Percentiles rank a stretch among this genome's conserved stretches.
These are phyloP conservation scores for Channallabes apus DNA, from an alignment of 2,797 vertebrate genomes.

Conservation along the genomic window DNA sequence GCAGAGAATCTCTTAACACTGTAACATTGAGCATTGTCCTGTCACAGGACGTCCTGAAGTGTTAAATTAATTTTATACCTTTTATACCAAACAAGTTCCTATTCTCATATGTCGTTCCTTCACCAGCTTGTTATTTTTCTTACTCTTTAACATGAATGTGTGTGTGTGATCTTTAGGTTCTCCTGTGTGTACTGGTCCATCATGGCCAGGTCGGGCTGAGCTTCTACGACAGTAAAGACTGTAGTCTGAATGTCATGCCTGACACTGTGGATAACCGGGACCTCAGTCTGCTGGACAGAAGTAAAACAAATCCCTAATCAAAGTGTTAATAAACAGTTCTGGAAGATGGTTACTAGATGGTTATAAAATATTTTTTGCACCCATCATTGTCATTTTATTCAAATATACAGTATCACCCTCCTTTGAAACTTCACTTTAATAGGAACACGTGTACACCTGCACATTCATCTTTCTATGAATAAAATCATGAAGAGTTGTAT, in stretches of 20 bases:
- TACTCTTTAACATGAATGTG: not conserved
- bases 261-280: constrained; percentile 82
- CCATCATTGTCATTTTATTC: not conserved
- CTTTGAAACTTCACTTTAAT: no score
- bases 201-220: constrained; percentile 81
- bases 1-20: not conserved
- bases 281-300: constrained; percentile 64
- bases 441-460: no score
- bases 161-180: constrained; percentile 68
- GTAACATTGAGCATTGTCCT: not conserved
- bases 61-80: not conserved
- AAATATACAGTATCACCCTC: not conserved
- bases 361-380: not conserved
- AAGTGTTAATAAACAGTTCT: no score
- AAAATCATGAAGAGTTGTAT: no score
- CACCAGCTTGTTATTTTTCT: not conserved
- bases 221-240: constrained; percentile 87
- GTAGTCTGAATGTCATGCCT: constrained; percentile 83
- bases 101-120: not conserved
- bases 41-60: not conserved
- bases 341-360: not conserved
- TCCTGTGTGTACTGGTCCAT: constrained; percentile 84
- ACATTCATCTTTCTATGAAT: no score
- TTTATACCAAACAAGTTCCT: not conserved
- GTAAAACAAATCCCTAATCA: constrained; percentile 11